Evolutionary conservation across 2,797 vertebrate genomes (phyloP).

Genomic region (Sebastes hopkinsi): DNA sequence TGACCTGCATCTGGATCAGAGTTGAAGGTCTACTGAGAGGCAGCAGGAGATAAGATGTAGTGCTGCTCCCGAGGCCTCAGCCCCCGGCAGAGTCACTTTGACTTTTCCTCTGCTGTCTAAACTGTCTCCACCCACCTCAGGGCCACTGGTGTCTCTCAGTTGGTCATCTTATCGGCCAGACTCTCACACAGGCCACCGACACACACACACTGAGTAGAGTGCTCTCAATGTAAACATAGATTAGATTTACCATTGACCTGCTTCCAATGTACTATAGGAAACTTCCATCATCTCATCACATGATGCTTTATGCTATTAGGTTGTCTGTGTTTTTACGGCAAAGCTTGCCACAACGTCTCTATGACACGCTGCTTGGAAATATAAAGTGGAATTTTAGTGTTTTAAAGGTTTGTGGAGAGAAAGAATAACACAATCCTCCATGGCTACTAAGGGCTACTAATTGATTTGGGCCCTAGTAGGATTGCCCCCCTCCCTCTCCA

Average conservation of each 20-base stretch:
- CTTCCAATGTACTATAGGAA: slow-evolving; percentile 6
- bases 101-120: slow-evolving; percentile 39
- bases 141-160: slow-evolving; percentile 27
- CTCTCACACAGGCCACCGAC: neutral
- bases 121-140: slow-evolving; percentile 27
- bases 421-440: neutral
- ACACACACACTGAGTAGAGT: neutral
- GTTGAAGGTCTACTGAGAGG: slow-evolving; percentile 47
- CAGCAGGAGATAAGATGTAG: slow-evolving; percentile 55
- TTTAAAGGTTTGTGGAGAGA: neutral
- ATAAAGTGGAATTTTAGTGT: neutral
- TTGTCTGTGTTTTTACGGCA: neutral
- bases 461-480: neutral
- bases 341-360: neutral
- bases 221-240: slow-evolving; percentile 26
- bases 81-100: slow-evolving; percentile 38
- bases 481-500: too few species aligned
- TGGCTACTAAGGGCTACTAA: neutral
- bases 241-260: slow-evolving; percentile 44
- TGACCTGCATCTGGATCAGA: slow-evolving; percentile 46
- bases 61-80: slow-evolving; percentile 31
- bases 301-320: slow-evolving; percentile 11
- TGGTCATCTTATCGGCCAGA: slow-evolving; percentile 44
- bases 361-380: neutral
- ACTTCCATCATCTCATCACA: slow-evolving; percentile 17